These are phyloP conservation scores for Lutjanus argentimaculatus DNA, from an alignment of 2,797 vertebrate genomes.

Conservation along the genomic window DNA sequence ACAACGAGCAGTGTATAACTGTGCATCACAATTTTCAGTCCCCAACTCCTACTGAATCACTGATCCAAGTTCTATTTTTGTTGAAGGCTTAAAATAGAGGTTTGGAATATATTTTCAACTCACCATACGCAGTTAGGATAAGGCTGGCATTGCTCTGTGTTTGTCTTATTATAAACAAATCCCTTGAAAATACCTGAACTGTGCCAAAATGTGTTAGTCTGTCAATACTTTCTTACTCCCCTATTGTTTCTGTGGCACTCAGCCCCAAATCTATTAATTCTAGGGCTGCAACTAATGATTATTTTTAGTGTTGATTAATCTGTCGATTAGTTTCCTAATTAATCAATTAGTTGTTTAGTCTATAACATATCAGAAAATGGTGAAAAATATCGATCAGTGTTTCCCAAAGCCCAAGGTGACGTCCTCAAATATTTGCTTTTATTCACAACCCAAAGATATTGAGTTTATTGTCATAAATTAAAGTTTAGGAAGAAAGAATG, in stretches of 20 bases:
- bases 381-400: too few relatives aligned
- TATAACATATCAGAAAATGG: too few relatives aligned
- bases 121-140: conserved; percentile 24
- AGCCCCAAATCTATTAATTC: neutral
- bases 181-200: conserved; percentile 50
- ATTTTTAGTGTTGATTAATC: too few relatives aligned
- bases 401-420: too few relatives aligned
- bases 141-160: conserved; percentile 15
- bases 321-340: too few relatives aligned
- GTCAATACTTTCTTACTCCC: neutral
- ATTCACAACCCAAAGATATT: too few relatives aligned
- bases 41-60: conserved; percentile 29
- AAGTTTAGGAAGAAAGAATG: too few relatives aligned
- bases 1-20: conserved; percentile 35
- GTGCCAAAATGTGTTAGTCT: conserved; percentile 14
- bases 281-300: too few relatives aligned
- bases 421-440: too few relatives aligned
- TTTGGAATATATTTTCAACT: conserved; percentile 2
- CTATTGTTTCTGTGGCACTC: neutral
- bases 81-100: conserved; percentile 27
- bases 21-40: conserved; percentile 43
- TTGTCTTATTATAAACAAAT: conserved; percentile 32
- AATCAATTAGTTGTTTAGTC: too few relatives aligned
- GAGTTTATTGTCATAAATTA: too few relatives aligned
- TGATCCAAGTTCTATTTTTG: conserved; percentile 24